phyloP scores from a whole-genome alignment of 2,888 invertebrate species.

The Ecdyonurus torrentis region DNA sequence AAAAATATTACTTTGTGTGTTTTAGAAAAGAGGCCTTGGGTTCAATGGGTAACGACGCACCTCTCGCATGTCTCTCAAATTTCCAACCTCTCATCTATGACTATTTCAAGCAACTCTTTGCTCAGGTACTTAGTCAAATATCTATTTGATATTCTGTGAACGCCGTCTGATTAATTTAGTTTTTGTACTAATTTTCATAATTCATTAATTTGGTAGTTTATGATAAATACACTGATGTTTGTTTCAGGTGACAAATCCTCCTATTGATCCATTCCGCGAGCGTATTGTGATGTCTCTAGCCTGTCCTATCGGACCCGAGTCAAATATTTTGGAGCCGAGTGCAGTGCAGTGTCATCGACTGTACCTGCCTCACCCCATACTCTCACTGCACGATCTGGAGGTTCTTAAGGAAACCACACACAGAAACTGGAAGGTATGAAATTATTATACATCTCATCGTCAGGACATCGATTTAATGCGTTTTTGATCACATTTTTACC shows the following conservation, averaged over 20 bases:
- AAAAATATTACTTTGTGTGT: slow-evolving; percentile 9
- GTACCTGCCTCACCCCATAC: slow-evolving; percentile 84
- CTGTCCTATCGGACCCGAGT: slow-evolving; percentile 93
- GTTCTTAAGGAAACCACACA: slow-evolving; percentile 69
- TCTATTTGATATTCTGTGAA: too few species aligned
- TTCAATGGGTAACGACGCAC: slow-evolving; percentile 99
- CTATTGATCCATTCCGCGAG: slow-evolving; percentile 98
- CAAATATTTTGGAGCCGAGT: slow-evolving; percentile 82
- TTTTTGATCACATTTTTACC: too few species aligned
- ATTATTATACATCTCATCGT: too few species aligned
- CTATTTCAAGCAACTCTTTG: slow-evolving; percentile 98
- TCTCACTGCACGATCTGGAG: slow-evolving; percentile 79
- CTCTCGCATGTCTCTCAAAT: slow-evolving; percentile 87
- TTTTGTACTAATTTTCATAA: too few species aligned
- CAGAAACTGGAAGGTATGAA: slow-evolving; percentile 71
- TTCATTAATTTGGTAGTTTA: too few species aligned
- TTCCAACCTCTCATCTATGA: slow-evolving; percentile 92
- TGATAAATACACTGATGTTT: too few species aligned
- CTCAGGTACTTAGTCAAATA: slow-evolving; percentile 50
- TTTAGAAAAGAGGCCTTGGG: slow-evolving; percentile 92
- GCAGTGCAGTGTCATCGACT: slow-evolving; percentile 76
- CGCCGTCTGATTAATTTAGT: too few species aligned
- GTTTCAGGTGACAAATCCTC: slow-evolving; percentile 81
- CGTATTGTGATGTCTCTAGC: slow-evolving; percentile 97
- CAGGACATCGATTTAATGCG: too few species aligned